Evolutionary conservation across 2,888 invertebrate genomes (phyloP).

Genomic region (Xylocampa areola): DNA sequence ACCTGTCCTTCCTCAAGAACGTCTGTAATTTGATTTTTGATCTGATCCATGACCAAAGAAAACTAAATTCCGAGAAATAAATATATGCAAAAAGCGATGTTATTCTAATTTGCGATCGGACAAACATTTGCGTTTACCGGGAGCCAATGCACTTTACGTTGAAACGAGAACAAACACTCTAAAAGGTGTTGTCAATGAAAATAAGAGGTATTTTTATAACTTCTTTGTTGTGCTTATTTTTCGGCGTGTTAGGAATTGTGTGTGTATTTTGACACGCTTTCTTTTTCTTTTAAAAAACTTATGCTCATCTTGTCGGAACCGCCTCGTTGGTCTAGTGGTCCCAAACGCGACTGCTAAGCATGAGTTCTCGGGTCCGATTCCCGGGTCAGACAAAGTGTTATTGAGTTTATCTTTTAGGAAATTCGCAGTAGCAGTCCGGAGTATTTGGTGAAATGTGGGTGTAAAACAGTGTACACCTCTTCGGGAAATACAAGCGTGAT

Average conservation of each 20-base stretch:
- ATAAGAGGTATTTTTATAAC: conserved; percentile 40
- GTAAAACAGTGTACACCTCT: too few species aligned
- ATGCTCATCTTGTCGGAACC: too few species aligned
- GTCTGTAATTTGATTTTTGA: neutral
- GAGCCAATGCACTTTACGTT: conserved; percentile 58
- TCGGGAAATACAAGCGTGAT: too few species aligned
- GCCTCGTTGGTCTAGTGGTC: too few species aligned
- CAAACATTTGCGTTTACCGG: conserved; percentile 50
- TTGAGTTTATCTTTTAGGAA: too few species aligned
- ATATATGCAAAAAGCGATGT: conserved; percentile 20
- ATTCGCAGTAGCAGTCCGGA: too few species aligned
- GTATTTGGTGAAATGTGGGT: too few species aligned
- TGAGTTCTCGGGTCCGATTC: too few species aligned
- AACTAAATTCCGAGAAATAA: conserved; percentile 23
- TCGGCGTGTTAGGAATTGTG: conserved; percentile 15
- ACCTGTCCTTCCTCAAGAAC: too few species aligned
- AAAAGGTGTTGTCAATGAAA: conserved; percentile 38
- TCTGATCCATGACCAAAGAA: neutral
- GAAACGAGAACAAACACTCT: conserved; percentile 47
- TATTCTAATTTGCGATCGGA: conserved; percentile 50
- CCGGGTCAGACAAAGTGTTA: too few species aligned
- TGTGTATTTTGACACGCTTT: conserved; percentile 28
- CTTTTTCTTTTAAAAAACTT: too few species aligned
- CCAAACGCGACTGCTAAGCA: too few species aligned
- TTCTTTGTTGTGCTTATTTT: conserved; percentile 40